Evolutionary conservation across 2,797 vertebrate species (phyloP).

Genomic region (Platalea minor): DNA sequence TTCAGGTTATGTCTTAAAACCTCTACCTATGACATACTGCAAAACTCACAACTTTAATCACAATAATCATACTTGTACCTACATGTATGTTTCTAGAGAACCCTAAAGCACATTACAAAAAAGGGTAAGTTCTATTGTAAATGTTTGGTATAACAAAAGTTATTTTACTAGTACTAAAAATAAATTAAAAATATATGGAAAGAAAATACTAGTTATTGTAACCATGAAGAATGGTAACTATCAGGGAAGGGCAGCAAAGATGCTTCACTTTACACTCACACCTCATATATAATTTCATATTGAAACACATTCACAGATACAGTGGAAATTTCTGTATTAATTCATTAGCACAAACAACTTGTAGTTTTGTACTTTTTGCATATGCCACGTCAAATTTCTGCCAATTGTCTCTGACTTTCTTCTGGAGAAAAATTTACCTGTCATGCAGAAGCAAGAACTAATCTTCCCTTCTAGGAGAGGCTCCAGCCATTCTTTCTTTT

Average conservation of each 20-base stretch:
- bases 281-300: not conserved
- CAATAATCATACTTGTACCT: not conserved
- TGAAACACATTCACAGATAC: not conserved
- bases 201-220: not conserved
- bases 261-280: not conserved
- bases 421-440: slow-evolving; percentile 77
- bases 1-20: not conserved
- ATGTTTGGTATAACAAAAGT: not conserved
- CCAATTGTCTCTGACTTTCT: not conserved
- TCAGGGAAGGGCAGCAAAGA: not conserved
- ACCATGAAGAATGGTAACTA: not conserved
- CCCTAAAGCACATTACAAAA: not conserved
- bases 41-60: not conserved
- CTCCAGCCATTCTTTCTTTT: slow-evolving; percentile 90
- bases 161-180: not conserved
- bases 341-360: not conserved
- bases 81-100: not conserved
- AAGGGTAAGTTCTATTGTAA: not conserved
- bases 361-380: not conserved
- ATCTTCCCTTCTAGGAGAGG: slow-evolving; percentile 89
- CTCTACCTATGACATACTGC: not conserved
- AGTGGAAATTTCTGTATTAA: not conserved
- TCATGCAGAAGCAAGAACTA: slow-evolving; percentile 95
- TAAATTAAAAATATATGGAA: not conserved
- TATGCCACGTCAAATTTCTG: not conserved